Conservation (phyloP, 2,113 vertebrate species). For the Blennius ocellaris region DNA sequence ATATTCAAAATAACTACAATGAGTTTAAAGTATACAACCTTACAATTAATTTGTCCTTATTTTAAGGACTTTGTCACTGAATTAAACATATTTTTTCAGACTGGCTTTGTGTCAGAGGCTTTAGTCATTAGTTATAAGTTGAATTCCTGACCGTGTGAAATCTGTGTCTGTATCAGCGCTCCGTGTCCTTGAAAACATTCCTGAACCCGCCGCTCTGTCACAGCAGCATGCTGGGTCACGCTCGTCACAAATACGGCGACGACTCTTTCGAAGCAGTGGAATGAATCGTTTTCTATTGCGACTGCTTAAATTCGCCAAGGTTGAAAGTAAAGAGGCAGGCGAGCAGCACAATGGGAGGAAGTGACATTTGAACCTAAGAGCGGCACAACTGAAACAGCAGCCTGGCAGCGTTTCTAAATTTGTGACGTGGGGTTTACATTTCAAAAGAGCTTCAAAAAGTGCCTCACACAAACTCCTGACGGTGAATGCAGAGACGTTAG, state of each 20-base stretch:
- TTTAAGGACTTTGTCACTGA: not conserved
- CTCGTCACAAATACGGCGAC: conserved; percentile 25
- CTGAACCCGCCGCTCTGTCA: conserved; percentile 14
- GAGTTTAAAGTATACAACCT: not conserved
- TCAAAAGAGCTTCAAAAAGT: not conserved
- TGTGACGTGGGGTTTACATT: too few relatives aligned
- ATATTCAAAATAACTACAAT: too few relatives aligned
- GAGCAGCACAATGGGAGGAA: not conserved
- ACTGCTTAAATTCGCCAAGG: not conserved
- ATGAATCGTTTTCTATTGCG: conserved; percentile 24
- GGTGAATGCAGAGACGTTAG: not conserved
- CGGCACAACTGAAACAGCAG: not conserved
- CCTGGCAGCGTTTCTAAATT: not conserved
- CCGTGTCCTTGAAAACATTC: conserved; percentile 27
- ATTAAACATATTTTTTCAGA: not conserved
- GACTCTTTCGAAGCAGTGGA: conserved; percentile 9
- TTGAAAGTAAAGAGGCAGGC: conserved; percentile 8
- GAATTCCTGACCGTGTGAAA: conserved; percentile 44
- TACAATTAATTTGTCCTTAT: not conserved
- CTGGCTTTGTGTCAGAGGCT: not conserved
- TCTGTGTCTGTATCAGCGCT: conserved; percentile 3
- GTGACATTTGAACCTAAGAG: not conserved
- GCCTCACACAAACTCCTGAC: not conserved
- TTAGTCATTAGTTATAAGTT: conserved; percentile 26
- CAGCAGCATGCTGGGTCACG: conserved; percentile 51